A percentile compares a stretch with the other conserved stretches of the same genome.
Evolutionary conservation across 2,113 vertebrate species (phyloP).

Genomic region (Megaceryle torquata): DNA sequence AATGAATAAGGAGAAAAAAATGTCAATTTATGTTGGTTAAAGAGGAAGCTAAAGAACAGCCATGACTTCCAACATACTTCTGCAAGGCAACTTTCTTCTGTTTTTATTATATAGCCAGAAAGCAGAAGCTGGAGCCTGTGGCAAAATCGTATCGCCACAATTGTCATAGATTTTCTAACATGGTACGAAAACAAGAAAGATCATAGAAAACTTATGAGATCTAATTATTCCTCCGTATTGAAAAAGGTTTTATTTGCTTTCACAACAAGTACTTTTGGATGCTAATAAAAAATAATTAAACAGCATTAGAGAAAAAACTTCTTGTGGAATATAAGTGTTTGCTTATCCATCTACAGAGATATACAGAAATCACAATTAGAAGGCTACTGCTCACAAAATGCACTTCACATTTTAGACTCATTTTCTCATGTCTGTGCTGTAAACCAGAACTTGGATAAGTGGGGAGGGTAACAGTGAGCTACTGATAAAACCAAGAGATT

Average conservation of each 20-base stretch:
- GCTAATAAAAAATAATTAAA: not conserved
- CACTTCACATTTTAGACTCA: not conserved
- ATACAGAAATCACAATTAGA: not conserved
- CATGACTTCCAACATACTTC: conserved; percentile 3
- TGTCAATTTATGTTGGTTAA: conserved; percentile 9
- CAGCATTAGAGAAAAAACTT: not conserved
- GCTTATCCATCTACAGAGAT: not conserved
- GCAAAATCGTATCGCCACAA: not conserved
- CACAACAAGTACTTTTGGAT: not conserved
- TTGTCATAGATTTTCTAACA: not conserved
- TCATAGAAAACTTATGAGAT: not conserved
- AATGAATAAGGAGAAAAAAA: conserved; percentile 24
- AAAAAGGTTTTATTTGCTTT: not conserved
- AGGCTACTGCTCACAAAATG: not conserved
- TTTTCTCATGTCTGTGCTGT: not conserved
- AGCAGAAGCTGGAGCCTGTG: not conserved
- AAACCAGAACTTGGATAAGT: not conserved
- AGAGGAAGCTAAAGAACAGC: conserved; percentile 29
- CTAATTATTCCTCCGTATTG: not conserved
- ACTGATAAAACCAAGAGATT: not conserved
- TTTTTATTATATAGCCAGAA: not conserved
- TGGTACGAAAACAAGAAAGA: not conserved
- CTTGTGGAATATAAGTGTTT: not conserved
- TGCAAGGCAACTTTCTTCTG: not conserved
- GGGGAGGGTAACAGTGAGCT: not conserved